Base-by-base conservation (phyloP, 2,888 invertebrate species). In the Drosophila picticornis region DNA sequence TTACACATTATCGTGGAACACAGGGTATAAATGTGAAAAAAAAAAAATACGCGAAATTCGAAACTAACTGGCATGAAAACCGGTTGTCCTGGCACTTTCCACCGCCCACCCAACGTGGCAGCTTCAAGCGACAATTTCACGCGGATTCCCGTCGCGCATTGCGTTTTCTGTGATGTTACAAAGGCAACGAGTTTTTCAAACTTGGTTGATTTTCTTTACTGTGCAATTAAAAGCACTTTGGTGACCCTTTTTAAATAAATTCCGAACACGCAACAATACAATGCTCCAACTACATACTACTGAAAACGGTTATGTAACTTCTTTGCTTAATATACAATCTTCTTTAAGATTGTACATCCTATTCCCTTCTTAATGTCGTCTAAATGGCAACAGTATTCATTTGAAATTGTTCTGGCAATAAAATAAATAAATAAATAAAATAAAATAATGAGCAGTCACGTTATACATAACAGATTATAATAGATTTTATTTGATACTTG, bases 41-140 rank as follows among this genome's bases (percentile, higher is more conserved):
- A 58, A 50, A 22, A 59, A 2, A 25, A 16, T 3, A 27, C 4
- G 9, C n/a, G 34, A 56, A 70, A 57, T 22, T 25, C 22, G 29
- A 36, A 29, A 51, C 51, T 34, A 61, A 53, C 25, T 70, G 40
- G 9, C n/a, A 16, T 55, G 19, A 59, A 58, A 61, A 69, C 34
- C 43, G 50, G 34, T 34, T 62, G 46, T 27, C 22, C 22, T 51
- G 27, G 1, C 16, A 46, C 9, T 46, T 46, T 9, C 34, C 43
- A 19, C 1, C 34, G 16, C 31, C 22, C 46, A 31, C 19, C 7
- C 46, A 32, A 13, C 25, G 46, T n/a, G 58, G 16, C 50, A 58
- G 16, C 25, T 32, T 36, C 52, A 43, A 57, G 51, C 68, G 46
- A 32, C 69, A 52, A 67, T 69, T 69, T 57, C n/a, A 32, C 29